These are phyloP conservation scores for Tenualosa ilisha DNA, from an alignment of 2,797 vertebrate species.

Conservation along the genomic window DNA sequence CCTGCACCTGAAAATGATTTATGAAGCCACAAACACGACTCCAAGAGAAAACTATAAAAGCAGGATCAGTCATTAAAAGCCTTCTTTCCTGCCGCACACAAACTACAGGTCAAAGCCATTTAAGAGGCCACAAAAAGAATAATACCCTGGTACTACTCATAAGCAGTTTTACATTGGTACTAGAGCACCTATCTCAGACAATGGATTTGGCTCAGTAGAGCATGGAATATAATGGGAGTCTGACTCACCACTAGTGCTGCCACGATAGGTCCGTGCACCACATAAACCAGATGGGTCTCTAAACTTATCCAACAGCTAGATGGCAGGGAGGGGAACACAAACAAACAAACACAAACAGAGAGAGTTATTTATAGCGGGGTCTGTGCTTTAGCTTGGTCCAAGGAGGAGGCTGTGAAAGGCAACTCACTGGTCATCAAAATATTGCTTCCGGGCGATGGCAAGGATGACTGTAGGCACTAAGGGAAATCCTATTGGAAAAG, in stretches of 20 bases:
- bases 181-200: background rate
- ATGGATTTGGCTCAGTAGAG: background rate
- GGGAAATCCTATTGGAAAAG: constrained; percentile 84
- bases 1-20: background rate
- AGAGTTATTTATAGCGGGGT: background rate
- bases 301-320: constrained; percentile 97
- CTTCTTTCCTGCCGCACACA: background rate
- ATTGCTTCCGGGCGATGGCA: constrained; percentile 88
- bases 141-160: background rate
- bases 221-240: background rate
- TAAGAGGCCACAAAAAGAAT: background rate
- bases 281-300: constrained; percentile 94
- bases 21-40: background rate
- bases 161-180: background rate
- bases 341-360: constrained; percentile 42
- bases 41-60: background rate
- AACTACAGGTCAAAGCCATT: background rate
- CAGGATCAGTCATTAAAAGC: constrained; percentile 7
- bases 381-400: constrained; percentile 47
- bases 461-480: constrained; percentile 92
- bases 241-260: constrained; percentile 91
- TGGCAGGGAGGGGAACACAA: constrained; percentile 41
- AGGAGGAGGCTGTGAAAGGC: constrained; percentile 48
- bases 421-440: constrained; percentile 98
- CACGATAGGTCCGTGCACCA: constrained; percentile 95